Base-by-base conservation (phyloP, 2,888 invertebrate genomes). In the Cephus spinipes region DNA sequence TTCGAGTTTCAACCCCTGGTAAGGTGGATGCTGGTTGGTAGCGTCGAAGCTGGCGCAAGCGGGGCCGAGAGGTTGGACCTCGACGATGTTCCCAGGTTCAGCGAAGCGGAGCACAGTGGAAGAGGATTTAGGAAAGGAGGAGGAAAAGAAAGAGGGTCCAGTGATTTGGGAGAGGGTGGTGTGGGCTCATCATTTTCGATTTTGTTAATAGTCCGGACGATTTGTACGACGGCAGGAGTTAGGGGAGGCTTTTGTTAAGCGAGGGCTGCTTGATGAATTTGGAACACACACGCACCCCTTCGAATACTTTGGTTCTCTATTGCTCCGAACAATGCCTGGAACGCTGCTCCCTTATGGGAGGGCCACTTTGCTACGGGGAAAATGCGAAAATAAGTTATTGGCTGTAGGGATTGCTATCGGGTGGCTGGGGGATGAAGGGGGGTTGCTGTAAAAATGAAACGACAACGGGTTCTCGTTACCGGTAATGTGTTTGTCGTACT, bases 231-330 rank as follows among this genome's bases (percentile, higher is more conserved):
- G 71, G 30, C 30, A 11, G 69, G 69, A 32, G n/a, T 69, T 69
- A 69, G 31, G 32, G 30, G 30, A 36, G 69, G 73, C 78, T 78
- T 78, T 78, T 78, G 78, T 78, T 73, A 35, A 69, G 69, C 2
- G 69, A 55, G 77, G 78, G 73, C 69, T 75, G 75, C 69, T 77
- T 78, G 78, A 78, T 78, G 78, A 75, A 78, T 78, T 78, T 40
- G 15, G 78, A 78, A 76, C 78, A 73, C 78, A 75, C 78, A 78
- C 78, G 78, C 78, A 78, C 75, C 55, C 33, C 73, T 71, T 32
- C 73, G 31, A 30, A 31, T 35, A 32, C 34, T n/a, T 40, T 40
- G 40, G 15, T 15, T 40, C 40, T 40, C 40, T 15, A 4, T 40
- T 40, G 40, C 40, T 40, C 40, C 6, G 40, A 40, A 40, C 40